phyloP scores from a whole-genome alignment of 1,140 invertebrate species.

The Caenorhabditis brenneri region DNA sequence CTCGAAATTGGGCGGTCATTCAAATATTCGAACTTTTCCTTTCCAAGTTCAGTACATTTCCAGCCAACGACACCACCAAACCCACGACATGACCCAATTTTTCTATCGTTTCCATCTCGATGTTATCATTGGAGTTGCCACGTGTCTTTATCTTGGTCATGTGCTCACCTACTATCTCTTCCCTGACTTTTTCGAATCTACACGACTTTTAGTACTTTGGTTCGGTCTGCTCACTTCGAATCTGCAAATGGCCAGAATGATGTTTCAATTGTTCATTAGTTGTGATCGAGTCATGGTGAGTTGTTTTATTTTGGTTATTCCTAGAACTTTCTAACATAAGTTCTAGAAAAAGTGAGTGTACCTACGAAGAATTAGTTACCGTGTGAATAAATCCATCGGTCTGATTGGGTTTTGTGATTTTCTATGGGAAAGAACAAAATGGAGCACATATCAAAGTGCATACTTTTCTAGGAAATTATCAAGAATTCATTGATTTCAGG shows the following conservation, averaged over 20 bases:
- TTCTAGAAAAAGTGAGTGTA: background rate
- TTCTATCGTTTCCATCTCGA: conserved; percentile 15
- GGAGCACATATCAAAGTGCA: background rate
- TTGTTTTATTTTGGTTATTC: background rate
- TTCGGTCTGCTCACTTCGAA: conserved; percentile 15
- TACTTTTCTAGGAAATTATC: background rate
- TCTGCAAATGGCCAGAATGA: conserved; percentile 23
- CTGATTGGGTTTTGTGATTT: background rate
- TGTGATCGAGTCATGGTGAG: background rate
- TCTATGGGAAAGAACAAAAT: background rate
- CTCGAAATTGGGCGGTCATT: too few species aligned
- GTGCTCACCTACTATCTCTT: background rate
- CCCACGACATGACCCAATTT: background rate
- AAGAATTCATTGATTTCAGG: background rate
- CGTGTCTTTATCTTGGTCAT: conserved; percentile 4
- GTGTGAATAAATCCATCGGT: background rate
- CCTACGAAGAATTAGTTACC: background rate
- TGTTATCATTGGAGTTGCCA: background rate
- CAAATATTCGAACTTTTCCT: too few species aligned
- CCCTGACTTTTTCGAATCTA: conserved; percentile 3
- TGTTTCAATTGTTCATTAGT: conserved; percentile 20
- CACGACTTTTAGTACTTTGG: background rate
- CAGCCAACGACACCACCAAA: background rate
- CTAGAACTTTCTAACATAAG: too few species aligned
- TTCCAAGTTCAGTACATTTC: background rate